Evolutionary conservation across 1,140 invertebrate species (phyloP), one percentile per base, ranked within the genome.

Genomic region (Matsumurasca onukii): DNA sequence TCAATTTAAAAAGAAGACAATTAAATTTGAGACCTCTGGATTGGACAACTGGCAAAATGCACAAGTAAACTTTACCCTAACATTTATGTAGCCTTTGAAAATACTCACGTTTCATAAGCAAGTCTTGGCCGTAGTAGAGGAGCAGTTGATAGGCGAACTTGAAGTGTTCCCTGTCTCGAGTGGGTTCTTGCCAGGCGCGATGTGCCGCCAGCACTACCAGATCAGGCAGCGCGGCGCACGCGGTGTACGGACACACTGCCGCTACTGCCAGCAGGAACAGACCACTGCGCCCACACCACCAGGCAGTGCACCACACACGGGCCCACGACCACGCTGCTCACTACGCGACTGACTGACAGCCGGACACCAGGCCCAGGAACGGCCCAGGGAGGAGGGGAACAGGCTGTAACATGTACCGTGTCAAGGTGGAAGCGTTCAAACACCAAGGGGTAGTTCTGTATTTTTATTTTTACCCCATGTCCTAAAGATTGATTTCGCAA

Each of bases 261-360:
- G 84, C 79, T 30, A 83, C 79, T 17, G 88, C 75, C 12, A 87
- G 71, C 65, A 82, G 80, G 69, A 91, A 86, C 25, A 90, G 82
- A 5, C 90, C 90, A 24, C 88, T 89, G 62, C 88, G 76, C 89
- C 88, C 12, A 85, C 80, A 69, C 86, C 86, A 29, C 34, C 17
- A 84, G 81, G 81, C 91, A 92, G 77, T 93, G 91, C 3, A 92
- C 85, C 62, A 89, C 81, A 51, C 34, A 92, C 83, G 66, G 87
- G 85, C 68, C 66, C 80, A 75, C 77, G 81, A 80, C 76, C 84
- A 78, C 82, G 82, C 78, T 85, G 90, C 81, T 81, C 86, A 77
- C 76, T 86, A 76, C 81, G 80, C 3, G 84, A 80, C 77, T 89
- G 86, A 27, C 77, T 22, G 88, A 85, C 34, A 84, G 82, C 76